phyloP scores from a whole-genome alignment of 2,797 vertebrate genomes.

The Morus bassanus region DNA sequence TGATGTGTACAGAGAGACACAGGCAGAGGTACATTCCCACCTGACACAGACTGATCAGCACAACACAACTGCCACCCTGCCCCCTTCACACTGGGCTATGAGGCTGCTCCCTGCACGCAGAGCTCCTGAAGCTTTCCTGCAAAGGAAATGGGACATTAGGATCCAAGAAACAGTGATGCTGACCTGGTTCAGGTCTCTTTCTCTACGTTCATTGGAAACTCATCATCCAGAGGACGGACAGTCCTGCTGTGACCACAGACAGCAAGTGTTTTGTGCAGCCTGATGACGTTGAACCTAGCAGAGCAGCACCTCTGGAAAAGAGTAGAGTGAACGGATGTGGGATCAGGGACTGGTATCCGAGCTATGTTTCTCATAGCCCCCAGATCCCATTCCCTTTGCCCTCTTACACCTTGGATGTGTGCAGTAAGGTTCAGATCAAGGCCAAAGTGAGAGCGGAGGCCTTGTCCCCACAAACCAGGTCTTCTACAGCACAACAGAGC shows the following conservation, averaged over 20 bases:
- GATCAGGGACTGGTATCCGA: neutral
- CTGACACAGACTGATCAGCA: neutral
- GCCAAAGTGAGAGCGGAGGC: neutral
- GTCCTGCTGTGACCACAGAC: neutral
- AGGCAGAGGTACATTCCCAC: neutral
- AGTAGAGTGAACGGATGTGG: neutral
- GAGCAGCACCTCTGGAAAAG: neutral
- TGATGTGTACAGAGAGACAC: neutral
- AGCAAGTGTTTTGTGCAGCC: neutral
- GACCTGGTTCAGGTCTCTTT: neutral
- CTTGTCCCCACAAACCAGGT: neutral
- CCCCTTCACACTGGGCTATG: neutral
- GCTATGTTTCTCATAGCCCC: neutral
- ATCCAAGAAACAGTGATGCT: neutral
- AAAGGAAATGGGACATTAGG: neutral
- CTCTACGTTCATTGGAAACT: neutral
- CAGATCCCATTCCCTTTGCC: neutral
- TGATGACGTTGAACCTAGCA: neutral
- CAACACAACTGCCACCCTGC: neutral
- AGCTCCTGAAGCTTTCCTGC: neutral
- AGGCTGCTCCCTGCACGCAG: neutral
- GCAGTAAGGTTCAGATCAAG: neutral
- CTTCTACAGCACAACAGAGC: neutral
- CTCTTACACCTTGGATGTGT: neutral
- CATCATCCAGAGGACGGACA: neutral